Evolutionary conservation across 2,888 invertebrate species (phyloP), one percentile per base, ranked within the genome.

Genomic region (Protonemura montana): DNA sequence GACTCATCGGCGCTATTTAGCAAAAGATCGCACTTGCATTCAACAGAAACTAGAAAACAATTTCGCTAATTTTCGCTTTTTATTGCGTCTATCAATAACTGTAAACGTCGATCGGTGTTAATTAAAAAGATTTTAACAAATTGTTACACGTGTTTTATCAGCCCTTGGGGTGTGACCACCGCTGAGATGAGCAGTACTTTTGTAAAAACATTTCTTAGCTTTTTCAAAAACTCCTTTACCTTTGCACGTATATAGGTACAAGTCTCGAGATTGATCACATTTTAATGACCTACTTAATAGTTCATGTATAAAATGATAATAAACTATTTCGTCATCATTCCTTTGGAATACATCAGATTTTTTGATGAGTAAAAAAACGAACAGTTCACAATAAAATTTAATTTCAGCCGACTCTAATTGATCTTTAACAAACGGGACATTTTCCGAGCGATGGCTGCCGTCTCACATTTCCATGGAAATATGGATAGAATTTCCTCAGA

Each of bases 271-370:
- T 59, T 59, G 21, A 59, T 59, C 7, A 21, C 59, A 59, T 59
- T 59, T 21, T 59, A 59, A 59, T 59, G 59, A 59, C 59, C 59
- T 59, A 59, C 59, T 59, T 59, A 59, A 59, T 59, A 59, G 59
- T 59, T 59, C 59, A 21, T 59, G 59, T 59, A 59, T 59, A 59
- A 59, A 59, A 59, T 59, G 59, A 59, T 59, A 59, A 59, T 59
- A 59, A 59, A 21, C 59, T 59, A 59, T 59, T 59, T 59, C 59
- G 21, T 59, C 59, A 21, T 59, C 59, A 59, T 59, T 59, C 59
- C 59, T 59, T 59, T 59, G 59, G 59, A 59, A 59, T 10, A 59
- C 59, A 59, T 10, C 1, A 59, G 59, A 59, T 59, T 59, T 59
- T 59, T 59, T 59, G 59, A 59, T 59, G 59, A 59, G 59, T 59